A percentile compares a stretch with the other conserved stretches of the same genome.
Conservation (phyloP, 2,888 invertebrate genomes). For the Loripinus fragilis region DNA sequence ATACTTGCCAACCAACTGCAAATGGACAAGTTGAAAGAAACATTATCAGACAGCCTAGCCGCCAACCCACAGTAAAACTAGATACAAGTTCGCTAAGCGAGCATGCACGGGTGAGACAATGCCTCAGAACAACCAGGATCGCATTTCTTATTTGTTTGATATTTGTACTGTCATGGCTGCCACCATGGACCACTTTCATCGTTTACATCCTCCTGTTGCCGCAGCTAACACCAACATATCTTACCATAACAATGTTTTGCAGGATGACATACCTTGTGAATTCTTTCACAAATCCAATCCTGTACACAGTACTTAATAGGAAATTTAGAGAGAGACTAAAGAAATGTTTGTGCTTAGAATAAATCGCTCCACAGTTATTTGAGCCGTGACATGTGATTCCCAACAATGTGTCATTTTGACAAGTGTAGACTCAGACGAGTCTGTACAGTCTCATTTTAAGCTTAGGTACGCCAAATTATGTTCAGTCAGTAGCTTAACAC, state of each 20-base stretch:
- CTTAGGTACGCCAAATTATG: too few species aligned
- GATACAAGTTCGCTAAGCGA: background rate
- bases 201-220: background rate
- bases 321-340: constrained; percentile 21
- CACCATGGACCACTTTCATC: constrained; percentile 40
- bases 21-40: too few species aligned
- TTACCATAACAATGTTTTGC: constrained; percentile 10
- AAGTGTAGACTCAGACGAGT: too few species aligned
- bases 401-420: too few species aligned
- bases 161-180: constrained; percentile 40
- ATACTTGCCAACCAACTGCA: too few species aligned
- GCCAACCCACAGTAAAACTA: too few species aligned
- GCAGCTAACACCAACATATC: constrained; percentile 9
- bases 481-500: too few species aligned
- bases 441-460: too few species aligned
- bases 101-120: background rate
- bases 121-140: constrained; percentile 34
- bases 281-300: constrained; percentile 38
- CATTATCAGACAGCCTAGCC: too few species aligned
- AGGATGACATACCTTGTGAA: constrained; percentile 44
- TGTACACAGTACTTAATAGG: constrained; percentile 32
- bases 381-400: too few species aligned
- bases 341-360: background rate
- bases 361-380: too few species aligned
- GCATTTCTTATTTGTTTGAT: constrained; percentile 41